Evolutionary conservation across 1,140 invertebrate genomes (phyloP).

Genomic region (Drosophila repleta): DNA sequence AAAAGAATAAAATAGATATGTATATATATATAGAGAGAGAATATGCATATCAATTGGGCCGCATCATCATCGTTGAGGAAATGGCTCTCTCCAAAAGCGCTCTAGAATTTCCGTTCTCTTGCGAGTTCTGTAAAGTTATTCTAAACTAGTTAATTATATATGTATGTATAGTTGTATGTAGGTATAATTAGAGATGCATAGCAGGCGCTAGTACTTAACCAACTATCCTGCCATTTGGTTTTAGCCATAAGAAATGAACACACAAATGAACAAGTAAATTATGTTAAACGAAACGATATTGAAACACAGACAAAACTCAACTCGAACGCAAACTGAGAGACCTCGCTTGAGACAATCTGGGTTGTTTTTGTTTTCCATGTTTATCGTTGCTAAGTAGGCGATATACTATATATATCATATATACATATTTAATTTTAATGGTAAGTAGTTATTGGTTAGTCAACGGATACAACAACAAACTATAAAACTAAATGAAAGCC

Average conservation of each 20-base stretch:
- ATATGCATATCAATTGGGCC: slow-evolving; percentile 3
- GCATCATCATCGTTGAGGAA: slow-evolving; percentile 7
- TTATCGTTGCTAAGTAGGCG: slow-evolving; percentile 6
- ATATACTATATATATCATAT: slow-evolving; percentile 20
- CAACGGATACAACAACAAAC: slow-evolving; percentile 68
- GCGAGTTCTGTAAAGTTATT: slow-evolving; percentile 22
- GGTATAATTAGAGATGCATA: slow-evolving; percentile 18
- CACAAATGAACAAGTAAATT: slow-evolving; percentile 5
- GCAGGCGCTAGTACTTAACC: slow-evolving; percentile 25
- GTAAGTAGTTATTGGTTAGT: slow-evolving; percentile 20
- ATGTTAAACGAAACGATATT: slow-evolving; percentile 7
- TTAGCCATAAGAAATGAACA: slow-evolving; percentile 20
- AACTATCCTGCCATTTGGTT: slow-evolving; percentile 22
- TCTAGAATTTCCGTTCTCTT: slow-evolving; percentile 7
- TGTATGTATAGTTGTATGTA: slow-evolving; percentile 10
- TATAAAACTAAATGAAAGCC: slow-evolving; percentile 60
- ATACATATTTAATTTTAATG: slow-evolving; percentile 19
- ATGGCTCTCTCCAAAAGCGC: slow-evolving; percentile 1
- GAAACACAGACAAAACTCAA: slow-evolving; percentile 31
- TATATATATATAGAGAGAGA: neutral
- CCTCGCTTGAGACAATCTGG: slow-evolving; percentile 5
- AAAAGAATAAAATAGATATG: slow-evolving; percentile 12
- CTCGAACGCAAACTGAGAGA: slow-evolving; percentile 31
- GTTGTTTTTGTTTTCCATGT: slow-evolving; percentile 7
- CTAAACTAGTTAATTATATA: slow-evolving; percentile 26